Evolutionary conservation across 2,888 invertebrate species (phyloP), one percentile per base, ranked within the genome.

Genomic region (Bombylius major): DNA sequence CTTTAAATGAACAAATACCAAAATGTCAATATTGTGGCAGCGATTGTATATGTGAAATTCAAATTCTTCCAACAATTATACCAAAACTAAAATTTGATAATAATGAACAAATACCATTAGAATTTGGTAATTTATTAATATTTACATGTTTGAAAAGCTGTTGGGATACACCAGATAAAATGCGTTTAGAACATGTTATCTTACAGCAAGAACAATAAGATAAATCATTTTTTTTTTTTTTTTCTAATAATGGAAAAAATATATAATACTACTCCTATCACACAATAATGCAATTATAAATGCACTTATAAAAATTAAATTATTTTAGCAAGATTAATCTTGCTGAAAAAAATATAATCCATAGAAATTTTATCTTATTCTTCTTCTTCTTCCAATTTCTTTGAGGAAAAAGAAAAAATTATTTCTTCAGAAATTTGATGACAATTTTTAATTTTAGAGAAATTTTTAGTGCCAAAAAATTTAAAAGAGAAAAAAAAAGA

Each of bases 61-160:
- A 94, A 76, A 76, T 94, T 48, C 76, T 93, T 51, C 89, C 94
- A 0, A 86, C 87, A 4, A 76, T 92, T 45, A 84, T 92, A 55
- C 82, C 85, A 31, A 81, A 84, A 56, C 74, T 92, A 44, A 76
- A 77, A 53, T 71, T 89, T 51, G 71, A 76, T 23, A 78, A 78
- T 12, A 77, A 73, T 42, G 79, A 79, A 58, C 79, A 81, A 58
- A 66, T 71, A 4, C 77, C 78, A 13, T 72, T 89, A 47, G 93
- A 94, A 71, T 93, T 88, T 70, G 89, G 93, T 9, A 91, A 89
- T n/a, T 85, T 91, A 4, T 75, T 92, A 13, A 76, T 93, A 14
- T 93, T 84, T 69, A 88, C 92, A 3, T 95, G 94, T 70, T 76
- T 81, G 46, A 81, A 82, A 65, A 92, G 89, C 68, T 94, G 94